phyloP scores from a whole-genome alignment of 2,113 vertebrate genomes.

The Marmota monax region DNA sequence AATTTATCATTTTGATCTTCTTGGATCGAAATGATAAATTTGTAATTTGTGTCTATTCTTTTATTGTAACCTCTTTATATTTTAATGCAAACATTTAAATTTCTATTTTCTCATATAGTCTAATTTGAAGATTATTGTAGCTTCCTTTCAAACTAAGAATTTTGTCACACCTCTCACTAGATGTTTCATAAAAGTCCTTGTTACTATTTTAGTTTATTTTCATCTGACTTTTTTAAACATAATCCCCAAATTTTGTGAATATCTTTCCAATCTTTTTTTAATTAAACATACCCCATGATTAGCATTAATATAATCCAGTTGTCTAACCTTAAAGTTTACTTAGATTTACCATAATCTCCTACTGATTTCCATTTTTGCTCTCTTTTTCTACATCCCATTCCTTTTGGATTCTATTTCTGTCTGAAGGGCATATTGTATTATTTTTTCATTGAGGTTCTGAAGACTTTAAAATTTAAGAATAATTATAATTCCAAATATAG shows the following conservation, averaged over 20 bases:
- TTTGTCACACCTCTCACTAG: background rate
- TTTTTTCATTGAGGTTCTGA: background rate
- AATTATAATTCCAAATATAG: background rate
- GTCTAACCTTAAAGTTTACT: background rate
- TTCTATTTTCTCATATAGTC: background rate
- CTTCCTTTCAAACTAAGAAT: background rate
- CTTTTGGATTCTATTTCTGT: background rate
- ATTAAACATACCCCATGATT: background rate
- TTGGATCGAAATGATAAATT: background rate
- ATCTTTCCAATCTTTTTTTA: background rate
- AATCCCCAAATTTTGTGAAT: background rate
- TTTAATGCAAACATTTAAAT: background rate
- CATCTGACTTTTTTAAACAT: background rate
- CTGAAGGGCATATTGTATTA: background rate
- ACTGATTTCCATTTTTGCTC: background rate
- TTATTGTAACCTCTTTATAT: background rate
- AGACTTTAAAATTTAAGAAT: background rate
- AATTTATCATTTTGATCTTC: background rate
- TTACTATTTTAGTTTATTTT: background rate
- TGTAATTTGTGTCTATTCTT: background rate
- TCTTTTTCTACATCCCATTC: background rate
- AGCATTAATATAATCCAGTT: background rate
- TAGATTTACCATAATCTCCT: background rate
- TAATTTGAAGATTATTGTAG: background rate
- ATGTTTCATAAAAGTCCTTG: background rate